phyloP scores from a whole-genome alignment of 2,888 invertebrate genomes.

The Malthinus flaveolus region DNA sequence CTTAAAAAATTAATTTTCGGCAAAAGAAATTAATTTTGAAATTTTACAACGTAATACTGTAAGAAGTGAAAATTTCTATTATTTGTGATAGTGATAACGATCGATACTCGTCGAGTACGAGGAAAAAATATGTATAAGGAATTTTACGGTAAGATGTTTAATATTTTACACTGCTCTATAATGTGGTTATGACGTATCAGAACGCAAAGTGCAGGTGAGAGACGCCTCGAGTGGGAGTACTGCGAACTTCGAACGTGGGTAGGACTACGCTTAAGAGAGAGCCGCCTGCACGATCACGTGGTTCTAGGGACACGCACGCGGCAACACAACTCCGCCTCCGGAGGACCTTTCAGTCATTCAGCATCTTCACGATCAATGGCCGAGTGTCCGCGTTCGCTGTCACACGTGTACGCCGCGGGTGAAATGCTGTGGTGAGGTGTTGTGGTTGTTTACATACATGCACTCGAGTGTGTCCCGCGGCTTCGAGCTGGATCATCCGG shows the following conservation, averaged over 20 bases:
- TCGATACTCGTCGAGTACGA: too few species aligned
- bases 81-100: too few species aligned
- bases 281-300: slow-evolving; percentile 52
- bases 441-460: slow-evolving; percentile 39
- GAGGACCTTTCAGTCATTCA: slow-evolving; percentile 51
- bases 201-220: slow-evolving; percentile 29
- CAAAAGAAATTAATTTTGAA: too few species aligned
- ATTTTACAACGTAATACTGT: too few species aligned
- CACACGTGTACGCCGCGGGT: slow-evolving; percentile 58
- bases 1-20: too few species aligned
- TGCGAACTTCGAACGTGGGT: slow-evolving; percentile 40
- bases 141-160: slow-evolving; percentile 16
- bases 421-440: slow-evolving; percentile 36
- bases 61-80: too few species aligned
- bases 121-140: not conserved
- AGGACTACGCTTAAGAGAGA: slow-evolving; percentile 41
- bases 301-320: slow-evolving; percentile 61
- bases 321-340: slow-evolving; percentile 57
- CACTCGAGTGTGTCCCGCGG: slow-evolving; percentile 49
- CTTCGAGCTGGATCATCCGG: slow-evolving; percentile 74
- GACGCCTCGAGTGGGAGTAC: slow-evolving; percentile 49
- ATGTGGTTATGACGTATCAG: slow-evolving; percentile 29
- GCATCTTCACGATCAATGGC: slow-evolving; percentile 63
- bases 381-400: slow-evolving; percentile 63
- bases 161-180: slow-evolving; percentile 18